phyloP scores from a whole-genome alignment of 2,797 vertebrate species.

The Hippocampus kuda region DNA sequence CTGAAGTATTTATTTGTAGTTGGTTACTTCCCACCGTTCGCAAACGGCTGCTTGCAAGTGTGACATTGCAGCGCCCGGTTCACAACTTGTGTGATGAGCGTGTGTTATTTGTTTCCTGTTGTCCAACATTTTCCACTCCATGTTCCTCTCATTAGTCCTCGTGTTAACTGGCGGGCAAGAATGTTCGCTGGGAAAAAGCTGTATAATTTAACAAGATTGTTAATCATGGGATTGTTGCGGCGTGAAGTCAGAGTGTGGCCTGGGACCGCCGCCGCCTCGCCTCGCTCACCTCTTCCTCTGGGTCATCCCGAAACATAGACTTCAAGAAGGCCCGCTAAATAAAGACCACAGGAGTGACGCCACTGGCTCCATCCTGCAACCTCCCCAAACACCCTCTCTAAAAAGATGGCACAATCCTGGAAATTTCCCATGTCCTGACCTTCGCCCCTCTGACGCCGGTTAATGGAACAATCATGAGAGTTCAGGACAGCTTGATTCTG shows the following conservation, averaged over 20 bases:
- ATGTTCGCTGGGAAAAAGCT: constrained; percentile 73
- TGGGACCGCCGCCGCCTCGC: background rate
- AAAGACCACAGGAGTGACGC: background rate
- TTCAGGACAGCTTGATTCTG: constrained; percentile 23
- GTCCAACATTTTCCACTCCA: constrained; percentile 44
- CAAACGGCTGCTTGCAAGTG: constrained; percentile 4
- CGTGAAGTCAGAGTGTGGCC: constrained; percentile 46
- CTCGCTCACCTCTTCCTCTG: constrained; percentile 1
- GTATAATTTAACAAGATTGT: constrained; percentile 70
- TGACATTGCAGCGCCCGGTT: background rate
- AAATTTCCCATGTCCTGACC: constrained; percentile 6
- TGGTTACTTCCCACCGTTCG: too few relatives aligned
- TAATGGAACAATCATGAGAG: constrained; percentile 37
- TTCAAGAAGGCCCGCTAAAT: constrained; percentile 2
- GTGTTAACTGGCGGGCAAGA: constrained; percentile 65
- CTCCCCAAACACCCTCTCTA: background rate
- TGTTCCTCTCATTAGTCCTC: constrained; percentile 49
- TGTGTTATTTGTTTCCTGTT: constrained; percentile 21
- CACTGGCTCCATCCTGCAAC: background rate
- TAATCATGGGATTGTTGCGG: constrained; percentile 59
- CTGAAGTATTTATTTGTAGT: too few relatives aligned
- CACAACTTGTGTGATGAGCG: background rate
- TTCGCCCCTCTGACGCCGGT: background rate
- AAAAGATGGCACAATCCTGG: background rate
- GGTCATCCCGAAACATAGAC: constrained; percentile 4